phyloP scores from a whole-genome alignment of 2,888 invertebrate genomes.

The Cosmopolites sordidus region DNA sequence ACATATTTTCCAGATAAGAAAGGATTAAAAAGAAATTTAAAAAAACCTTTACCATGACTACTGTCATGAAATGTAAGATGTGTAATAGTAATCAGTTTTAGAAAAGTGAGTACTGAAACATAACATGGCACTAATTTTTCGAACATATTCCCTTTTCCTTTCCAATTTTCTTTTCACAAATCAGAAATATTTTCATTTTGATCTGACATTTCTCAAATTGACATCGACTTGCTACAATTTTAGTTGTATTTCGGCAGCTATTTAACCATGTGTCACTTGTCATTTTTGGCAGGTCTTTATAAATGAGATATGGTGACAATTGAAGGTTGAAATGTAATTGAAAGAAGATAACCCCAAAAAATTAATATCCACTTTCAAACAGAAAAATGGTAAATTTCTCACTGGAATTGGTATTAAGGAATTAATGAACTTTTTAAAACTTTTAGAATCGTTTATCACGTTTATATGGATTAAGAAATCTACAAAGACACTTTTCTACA shows the following conservation, averaged over 20 bases:
- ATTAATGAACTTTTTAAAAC: no score
- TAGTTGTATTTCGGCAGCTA: neutral
- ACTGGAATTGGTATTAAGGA: no score
- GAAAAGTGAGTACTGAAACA: slow-evolving; percentile 62
- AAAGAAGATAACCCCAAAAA: no score
- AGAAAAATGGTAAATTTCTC: no score
- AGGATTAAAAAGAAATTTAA: slow-evolving; percentile 23
- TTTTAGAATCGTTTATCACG: neutral
- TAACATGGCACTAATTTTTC: slow-evolving; percentile 56
- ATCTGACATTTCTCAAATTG: slow-evolving; percentile 11
- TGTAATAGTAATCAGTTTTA: slow-evolving; percentile 64
- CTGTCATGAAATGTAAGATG: slow-evolving; percentile 69
- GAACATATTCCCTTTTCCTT: slow-evolving; percentile 40
- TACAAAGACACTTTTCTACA: neutral
- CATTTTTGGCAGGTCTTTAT: no score
- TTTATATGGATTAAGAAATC: neutral
- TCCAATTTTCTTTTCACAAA: slow-evolving; percentile 7
- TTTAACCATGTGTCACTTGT: neutral
- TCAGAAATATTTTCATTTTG: slow-evolving; percentile 24
- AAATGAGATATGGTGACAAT: no score
- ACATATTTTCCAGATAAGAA: slow-evolving; percentile 21
- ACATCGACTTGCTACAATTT: neutral
- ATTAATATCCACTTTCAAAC: no score
- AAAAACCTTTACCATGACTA: slow-evolving; percentile 63
- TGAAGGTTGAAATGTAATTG: no score